Percentiles rank a stretch among this genome's conserved stretches.
Evolutionary conservation across 2,888 invertebrate genomes (phyloP).

Genomic region (Hermaeophaga mercurialis): DNA sequence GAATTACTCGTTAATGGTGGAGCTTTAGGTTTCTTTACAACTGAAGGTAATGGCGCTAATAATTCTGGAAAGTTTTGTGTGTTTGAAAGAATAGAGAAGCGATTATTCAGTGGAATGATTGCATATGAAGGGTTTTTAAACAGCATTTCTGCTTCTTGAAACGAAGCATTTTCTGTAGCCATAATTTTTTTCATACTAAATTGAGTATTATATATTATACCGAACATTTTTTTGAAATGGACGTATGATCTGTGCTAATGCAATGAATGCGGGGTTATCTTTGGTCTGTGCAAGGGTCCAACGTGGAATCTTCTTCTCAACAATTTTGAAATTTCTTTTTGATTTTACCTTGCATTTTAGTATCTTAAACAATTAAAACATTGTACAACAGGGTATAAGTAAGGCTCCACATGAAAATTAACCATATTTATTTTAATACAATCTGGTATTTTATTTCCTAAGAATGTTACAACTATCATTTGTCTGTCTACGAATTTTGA

Average conservation of each 20-base stretch:
- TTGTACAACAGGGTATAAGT: not conserved
- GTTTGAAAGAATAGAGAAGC: too few species aligned
- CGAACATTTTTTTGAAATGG: constrained; percentile 6
- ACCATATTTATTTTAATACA: not conserved
- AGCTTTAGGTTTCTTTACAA: too few species aligned
- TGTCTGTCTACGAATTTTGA: too few species aligned
- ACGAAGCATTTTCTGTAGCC: constrained; percentile 11
- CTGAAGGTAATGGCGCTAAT: too few species aligned
- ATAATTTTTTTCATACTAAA: constrained; percentile 17
- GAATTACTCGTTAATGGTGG: too few species aligned
- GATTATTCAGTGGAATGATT: too few species aligned
- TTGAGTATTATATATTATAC: constrained; percentile 3
- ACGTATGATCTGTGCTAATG: not conserved
- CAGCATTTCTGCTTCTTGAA: constrained; percentile 15
- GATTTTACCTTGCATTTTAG: not conserved
- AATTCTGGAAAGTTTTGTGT: too few species aligned
- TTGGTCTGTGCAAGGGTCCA: not conserved
- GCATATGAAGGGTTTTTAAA: constrained; percentile 5
- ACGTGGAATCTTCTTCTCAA: too few species aligned
- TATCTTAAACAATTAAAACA: not conserved
- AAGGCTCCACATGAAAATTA: not conserved
- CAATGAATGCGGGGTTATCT: constrained; percentile 13
- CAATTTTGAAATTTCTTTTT: not conserved
- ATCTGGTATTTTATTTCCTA: not conserved
- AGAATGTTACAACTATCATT: too few species aligned